phyloP scores from a whole-genome alignment of 30 jellyfish, hydroid and myxozoan species.

The Pseudorhiza aurosa region DNA sequence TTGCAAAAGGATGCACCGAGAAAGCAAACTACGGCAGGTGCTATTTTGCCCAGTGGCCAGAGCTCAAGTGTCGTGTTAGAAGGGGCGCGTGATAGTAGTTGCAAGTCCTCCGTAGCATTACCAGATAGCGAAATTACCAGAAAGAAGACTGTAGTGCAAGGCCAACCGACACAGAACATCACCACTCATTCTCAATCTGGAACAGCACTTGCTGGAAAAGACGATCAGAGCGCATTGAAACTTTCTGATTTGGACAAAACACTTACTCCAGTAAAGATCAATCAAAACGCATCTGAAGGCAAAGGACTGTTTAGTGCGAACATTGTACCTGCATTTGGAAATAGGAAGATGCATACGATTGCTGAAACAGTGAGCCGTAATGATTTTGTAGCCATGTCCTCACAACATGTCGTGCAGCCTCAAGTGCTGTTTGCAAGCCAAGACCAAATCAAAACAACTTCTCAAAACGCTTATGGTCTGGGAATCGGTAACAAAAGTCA shows the following conservation, averaged over 20 bases:
- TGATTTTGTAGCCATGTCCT: neutral
- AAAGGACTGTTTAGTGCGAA: neutral
- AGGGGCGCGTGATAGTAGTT: neutral
- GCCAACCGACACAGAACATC: neutral
- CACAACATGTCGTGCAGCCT: neutral
- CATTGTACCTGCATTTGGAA: neutral
- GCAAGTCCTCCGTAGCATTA: neutral
- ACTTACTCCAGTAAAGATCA: constrained; percentile 14
- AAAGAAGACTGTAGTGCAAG: neutral
- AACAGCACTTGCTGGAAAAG: neutral
- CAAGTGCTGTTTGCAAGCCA: neutral
- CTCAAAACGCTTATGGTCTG: no score
- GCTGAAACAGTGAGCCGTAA: neutral
- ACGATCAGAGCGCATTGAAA: constrained; percentile 14
- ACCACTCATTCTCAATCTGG: neutral
- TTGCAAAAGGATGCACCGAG: neutral
- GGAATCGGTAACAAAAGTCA: neutral
- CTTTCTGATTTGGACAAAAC: constrained; percentile 27
- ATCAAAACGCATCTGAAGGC: neutral
- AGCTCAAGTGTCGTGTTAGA: neutral
- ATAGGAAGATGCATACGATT: neutral
- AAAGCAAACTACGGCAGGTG: neutral
- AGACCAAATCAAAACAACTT: neutral
- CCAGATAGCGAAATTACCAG: neutral
- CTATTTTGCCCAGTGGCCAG: neutral